Evolutionary conservation across 2,888 invertebrate genomes (phyloP).

Genomic region (Trichacis sp.): DNA sequence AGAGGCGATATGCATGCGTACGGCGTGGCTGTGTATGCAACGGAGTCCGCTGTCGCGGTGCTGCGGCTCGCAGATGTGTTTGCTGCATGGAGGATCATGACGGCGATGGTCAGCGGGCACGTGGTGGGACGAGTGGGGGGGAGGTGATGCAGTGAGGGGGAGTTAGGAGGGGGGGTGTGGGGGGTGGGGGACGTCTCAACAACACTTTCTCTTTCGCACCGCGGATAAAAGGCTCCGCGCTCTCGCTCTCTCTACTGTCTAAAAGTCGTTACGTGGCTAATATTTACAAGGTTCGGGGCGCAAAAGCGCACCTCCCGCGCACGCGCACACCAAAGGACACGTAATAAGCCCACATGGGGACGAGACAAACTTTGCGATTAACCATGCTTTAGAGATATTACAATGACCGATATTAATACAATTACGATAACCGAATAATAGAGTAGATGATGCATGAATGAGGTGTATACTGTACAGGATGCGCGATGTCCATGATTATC

Average conservation of each 20-base stretch:
- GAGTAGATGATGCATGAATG: constrained; percentile 77
- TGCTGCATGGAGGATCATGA: no score
- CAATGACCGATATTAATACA: constrained; percentile 40
- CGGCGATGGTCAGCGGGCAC: no score
- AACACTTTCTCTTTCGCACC: constrained; percentile 50
- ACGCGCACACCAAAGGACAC: constrained; percentile 25
- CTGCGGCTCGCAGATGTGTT: no score
- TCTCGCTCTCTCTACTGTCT: constrained; percentile 2
- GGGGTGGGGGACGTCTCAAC: constrained; percentile 55
- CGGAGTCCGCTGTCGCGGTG: no score
- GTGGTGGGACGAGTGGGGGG: no score
- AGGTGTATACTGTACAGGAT: constrained; percentile 75
- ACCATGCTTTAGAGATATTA: constrained; percentile 43
- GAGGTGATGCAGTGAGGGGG: constrained; percentile 16
- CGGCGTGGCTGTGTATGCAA: no score
- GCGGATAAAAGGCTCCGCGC: constrained; percentile 24
- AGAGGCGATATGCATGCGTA: no score
- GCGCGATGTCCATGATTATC: constrained; percentile 72
- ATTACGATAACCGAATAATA: constrained; percentile 70
- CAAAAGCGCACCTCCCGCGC: constrained; percentile 16
- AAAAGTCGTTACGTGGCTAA: constrained; percentile 26
- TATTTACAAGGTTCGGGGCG: constrained; percentile 39
- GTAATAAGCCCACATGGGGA: no score
- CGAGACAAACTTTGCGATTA: constrained; percentile 50
- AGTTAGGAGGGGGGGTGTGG: constrained; percentile 28